Conservation (phyloP, 2,797 vertebrate genomes). For the Pipistrellus pipistrellus region DNA sequence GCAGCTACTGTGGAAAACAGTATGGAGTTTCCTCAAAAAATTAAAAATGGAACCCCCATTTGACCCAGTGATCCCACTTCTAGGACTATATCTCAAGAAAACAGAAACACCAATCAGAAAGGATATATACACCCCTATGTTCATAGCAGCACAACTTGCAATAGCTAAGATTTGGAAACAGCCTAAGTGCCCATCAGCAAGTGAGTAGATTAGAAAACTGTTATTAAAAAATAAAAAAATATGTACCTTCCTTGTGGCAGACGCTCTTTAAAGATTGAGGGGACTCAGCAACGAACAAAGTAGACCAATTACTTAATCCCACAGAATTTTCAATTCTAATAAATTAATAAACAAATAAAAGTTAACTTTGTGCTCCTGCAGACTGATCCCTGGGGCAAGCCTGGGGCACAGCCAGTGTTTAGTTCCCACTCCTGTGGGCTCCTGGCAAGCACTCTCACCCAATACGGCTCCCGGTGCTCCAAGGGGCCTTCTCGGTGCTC, state of each 20-base stretch:
- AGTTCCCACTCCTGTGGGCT: no score
- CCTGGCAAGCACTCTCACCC: not conserved
- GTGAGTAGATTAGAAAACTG: no score
- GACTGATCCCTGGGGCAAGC: not conserved
- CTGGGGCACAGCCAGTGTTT: not conserved
- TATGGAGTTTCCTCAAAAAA: no score
- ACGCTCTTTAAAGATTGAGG: not conserved
- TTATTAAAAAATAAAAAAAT: not conserved
- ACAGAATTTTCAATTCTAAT: not conserved
- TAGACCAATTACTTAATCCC: not conserved
- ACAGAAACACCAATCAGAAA: no score
- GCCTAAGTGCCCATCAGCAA: no score
- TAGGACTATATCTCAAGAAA: no score
- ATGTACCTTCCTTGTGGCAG: not conserved
- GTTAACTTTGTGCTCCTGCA: not conserved
- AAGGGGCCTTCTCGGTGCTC: rapidly evolving
- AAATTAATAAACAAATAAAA: constrained; percentile 16
- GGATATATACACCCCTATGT: no score
- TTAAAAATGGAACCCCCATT: no score
- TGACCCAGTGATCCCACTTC: no score
- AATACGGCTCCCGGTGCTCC: rapidly evolving
- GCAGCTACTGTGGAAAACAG: no score
- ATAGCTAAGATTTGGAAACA: no score
- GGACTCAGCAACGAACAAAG: not conserved
- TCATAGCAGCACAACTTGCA: no score